phyloP scores from a whole-genome alignment of 1,140 invertebrate genomes.

The Carposina sasakii region DNA sequence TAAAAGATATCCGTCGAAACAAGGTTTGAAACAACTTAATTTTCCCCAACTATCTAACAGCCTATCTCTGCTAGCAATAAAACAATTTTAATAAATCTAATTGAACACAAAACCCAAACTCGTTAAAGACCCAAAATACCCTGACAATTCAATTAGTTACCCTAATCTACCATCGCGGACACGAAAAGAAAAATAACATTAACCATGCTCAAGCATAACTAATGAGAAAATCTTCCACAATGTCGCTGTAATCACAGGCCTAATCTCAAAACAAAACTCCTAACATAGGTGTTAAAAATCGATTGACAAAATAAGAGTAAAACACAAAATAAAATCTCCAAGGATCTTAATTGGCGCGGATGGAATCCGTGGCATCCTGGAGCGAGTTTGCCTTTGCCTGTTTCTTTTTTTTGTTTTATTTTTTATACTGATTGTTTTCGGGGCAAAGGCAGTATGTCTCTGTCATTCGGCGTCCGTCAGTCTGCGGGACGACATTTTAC shows the following conservation, averaged over 20 bases:
- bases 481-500: conserved; percentile 40
- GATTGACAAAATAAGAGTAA: conserved; percentile 34
- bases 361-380: conserved; percentile 47
- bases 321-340: conserved; percentile 42
- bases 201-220: too few species aligned
- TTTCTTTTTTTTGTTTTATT: conserved; percentile 26
- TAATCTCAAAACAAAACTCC: too few species aligned
- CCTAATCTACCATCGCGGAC: too few species aligned
- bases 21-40: too few species aligned
- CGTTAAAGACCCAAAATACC: too few species aligned
- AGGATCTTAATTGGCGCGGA: conserved; percentile 56
- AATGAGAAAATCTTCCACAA: conserved; percentile 42
- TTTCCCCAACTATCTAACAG: too few species aligned
- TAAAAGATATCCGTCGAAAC: too few species aligned
- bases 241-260: conserved; percentile 33
- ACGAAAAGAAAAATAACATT: too few species aligned
- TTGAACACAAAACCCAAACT: too few species aligned
- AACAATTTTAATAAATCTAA: too few species aligned
- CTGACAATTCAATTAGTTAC: too few species aligned
- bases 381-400: conserved; percentile 9
- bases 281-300: conserved; percentile 45
- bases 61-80: too few species aligned
- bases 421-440: conserved; percentile 37
- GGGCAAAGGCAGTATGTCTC: conserved; percentile 32
- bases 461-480: conserved; percentile 46